A percentile compares a stretch with the other conserved stretches of the same genome.
Conservation (phyloP, 2,888 invertebrate species). For the Amblyteles armatorius region DNA sequence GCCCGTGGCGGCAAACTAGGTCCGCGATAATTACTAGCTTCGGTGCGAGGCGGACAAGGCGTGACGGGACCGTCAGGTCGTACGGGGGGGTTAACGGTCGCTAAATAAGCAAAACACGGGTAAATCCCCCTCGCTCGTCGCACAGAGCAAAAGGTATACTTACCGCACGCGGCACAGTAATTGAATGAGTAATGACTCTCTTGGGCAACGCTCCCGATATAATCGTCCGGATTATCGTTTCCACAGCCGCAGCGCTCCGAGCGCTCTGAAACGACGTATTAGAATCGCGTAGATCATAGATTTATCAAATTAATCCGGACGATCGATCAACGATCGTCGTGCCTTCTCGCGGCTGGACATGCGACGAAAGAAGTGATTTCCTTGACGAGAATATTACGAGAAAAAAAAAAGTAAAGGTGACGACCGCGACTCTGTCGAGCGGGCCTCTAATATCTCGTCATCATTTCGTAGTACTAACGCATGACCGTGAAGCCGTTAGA, state of each 20-base stretch:
- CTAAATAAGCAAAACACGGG: conserved; percentile 57
- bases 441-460: conserved; percentile 10
- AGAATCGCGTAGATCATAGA: background rate
- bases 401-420: background rate
- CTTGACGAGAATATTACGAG: background rate
- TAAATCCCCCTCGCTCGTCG: conserved; percentile 8
- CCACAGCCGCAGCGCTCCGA: background rate
- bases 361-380: conserved; percentile 24
- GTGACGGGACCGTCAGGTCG: conserved; percentile 58
- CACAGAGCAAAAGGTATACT: conserved; percentile 20
- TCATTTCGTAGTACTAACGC: conserved; percentile 9
- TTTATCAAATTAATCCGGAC: background rate
- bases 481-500: background rate
- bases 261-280: background rate
- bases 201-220: conserved; percentile 33
- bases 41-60: conserved; percentile 65
- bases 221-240: conserved; percentile 63
- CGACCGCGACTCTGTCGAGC: background rate
- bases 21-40: conserved; percentile 68
- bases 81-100: conserved; percentile 60
- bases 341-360: conserved; percentile 15
- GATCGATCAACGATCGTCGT: conserved; percentile 33
- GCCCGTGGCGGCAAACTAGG: conserved; percentile 69
- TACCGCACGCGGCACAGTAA: conserved; percentile 37
- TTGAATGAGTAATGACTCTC: conserved; percentile 58